Conservation (phyloP, 2,113 vertebrate genomes). For the Plecturocebus donacophilus region DNA sequence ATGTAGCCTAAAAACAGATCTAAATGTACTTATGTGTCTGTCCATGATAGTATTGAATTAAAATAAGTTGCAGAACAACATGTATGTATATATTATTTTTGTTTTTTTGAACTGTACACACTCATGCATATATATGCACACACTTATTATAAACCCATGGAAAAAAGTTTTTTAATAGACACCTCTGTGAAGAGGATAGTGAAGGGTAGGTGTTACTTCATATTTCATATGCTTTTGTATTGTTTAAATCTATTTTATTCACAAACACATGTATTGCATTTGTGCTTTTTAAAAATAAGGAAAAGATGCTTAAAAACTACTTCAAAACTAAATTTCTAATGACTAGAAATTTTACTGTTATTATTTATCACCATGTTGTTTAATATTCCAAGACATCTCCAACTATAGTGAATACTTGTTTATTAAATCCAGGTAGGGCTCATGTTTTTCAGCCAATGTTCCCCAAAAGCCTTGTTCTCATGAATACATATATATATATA, state of each 20-base stretch:
- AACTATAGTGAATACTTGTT: slow-evolving; percentile 26
- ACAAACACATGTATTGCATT: not conserved
- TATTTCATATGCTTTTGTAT: not conserved
- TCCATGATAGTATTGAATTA: slow-evolving; percentile 19
- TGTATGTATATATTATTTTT: not conserved
- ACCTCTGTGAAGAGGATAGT: not conserved
- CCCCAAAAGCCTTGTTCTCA: slow-evolving; percentile 63
- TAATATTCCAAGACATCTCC: slow-evolving; percentile 47
- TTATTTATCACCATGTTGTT: slow-evolving; percentile 14
- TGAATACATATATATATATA: slow-evolving; percentile 59
- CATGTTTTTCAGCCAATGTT: slow-evolving; percentile 55
- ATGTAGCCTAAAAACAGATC: not conserved
- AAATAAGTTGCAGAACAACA: not conserved
- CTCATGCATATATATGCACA: not conserved
- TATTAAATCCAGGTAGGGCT: slow-evolving; percentile 47
- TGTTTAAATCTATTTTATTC: slow-evolving; percentile 41
- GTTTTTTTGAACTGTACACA: not conserved
- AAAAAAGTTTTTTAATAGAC: not conserved
- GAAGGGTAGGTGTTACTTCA: not conserved
- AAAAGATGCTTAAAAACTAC: not conserved
- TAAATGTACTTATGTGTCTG: not conserved
- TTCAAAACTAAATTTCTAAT: slow-evolving; percentile 35
- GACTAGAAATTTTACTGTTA: slow-evolving; percentile 4
- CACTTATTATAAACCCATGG: not conserved
- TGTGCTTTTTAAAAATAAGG: not conserved